Percentiles rank a stretch among this genome's conserved stretches.
These are phyloP conservation scores for Spodoptera exigua DNA, from an alignment of 2,888 invertebrate genomes.

Conservation along the genomic window DNA sequence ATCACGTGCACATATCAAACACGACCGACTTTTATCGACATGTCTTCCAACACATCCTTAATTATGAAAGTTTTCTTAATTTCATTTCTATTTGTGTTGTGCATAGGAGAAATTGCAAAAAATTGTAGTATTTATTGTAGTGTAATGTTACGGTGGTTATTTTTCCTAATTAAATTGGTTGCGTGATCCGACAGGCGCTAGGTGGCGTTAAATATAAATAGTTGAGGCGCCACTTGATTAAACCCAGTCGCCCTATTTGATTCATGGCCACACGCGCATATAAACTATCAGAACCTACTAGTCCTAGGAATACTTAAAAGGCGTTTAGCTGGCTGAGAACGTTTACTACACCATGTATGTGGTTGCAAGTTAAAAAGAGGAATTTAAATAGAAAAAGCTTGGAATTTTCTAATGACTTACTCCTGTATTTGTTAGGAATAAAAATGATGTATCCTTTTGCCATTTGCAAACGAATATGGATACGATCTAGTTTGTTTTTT, in stretches of 20 bases:
- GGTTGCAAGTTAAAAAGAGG: slow-evolving; percentile 33
- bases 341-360: slow-evolving; percentile 44
- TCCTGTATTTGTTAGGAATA: slow-evolving; percentile 21
- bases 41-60: slow-evolving; percentile 68
- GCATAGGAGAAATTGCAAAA: slow-evolving; percentile 26
- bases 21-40: slow-evolving; percentile 75
- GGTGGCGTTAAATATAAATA: slow-evolving; percentile 44
- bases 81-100: slow-evolving; percentile 24
- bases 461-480: slow-evolving; percentile 26
- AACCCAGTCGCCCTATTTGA: slow-evolving; percentile 39
- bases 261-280: slow-evolving; percentile 47
- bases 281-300: slow-evolving; percentile 32
- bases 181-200: slow-evolving; percentile 44
- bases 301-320: slow-evolving; percentile 52
- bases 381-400: slow-evolving; percentile 34
- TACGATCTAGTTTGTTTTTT: slow-evolving; percentile 15
- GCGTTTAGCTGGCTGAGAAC: slow-evolving; percentile 35
- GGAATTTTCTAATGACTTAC: slow-evolving; percentile 52
- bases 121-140: slow-evolving; percentile 20
- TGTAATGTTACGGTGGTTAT: slow-evolving; percentile 27
- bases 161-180: slow-evolving; percentile 52
- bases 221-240: slow-evolving; percentile 51
- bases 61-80: slow-evolving; percentile 69
- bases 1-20: slow-evolving; percentile 79
- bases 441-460: slow-evolving; percentile 26